These are phyloP conservation scores for Microplitis deprimator DNA, from an alignment of 2,888 invertebrate species.

Conservation along the genomic window DNA sequence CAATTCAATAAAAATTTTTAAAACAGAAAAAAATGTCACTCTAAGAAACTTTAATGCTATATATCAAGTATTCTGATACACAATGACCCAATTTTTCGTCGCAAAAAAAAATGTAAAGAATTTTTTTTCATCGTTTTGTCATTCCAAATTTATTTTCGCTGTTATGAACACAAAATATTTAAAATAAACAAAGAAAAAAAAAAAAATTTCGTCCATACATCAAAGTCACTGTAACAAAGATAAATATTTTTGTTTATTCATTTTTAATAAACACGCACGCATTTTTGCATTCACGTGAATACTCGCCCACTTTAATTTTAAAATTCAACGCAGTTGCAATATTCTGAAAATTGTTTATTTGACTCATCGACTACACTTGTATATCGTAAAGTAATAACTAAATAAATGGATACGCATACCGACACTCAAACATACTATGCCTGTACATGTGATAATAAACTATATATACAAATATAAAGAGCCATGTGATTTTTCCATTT, in stretches of 20 bases:
- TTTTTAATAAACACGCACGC: background rate
- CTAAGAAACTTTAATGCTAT: background rate
- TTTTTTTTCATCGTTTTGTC: background rate
- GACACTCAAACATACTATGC: background rate
- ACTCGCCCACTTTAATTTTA: background rate
- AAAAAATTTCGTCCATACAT: background rate
- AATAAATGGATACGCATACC: too few species aligned
- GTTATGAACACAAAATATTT: background rate
- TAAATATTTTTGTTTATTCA: background rate
- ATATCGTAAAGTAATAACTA: background rate
- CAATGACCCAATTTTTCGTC: background rate
- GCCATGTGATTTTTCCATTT: background rate
- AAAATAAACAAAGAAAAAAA: background rate
- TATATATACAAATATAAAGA: background rate
- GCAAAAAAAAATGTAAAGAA: background rate
- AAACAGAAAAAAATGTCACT: too few species aligned
- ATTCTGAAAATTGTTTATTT: background rate
- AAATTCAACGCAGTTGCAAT: background rate
- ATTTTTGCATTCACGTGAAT: background rate
- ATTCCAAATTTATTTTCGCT: background rate
- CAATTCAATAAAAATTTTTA: too few species aligned
- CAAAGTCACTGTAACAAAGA: background rate
- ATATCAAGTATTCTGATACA: background rate
- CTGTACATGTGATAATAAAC: background rate
- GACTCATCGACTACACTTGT: background rate